Conservation (phyloP, 1,140 invertebrate species). For the Drosophila sproati region DNA sequence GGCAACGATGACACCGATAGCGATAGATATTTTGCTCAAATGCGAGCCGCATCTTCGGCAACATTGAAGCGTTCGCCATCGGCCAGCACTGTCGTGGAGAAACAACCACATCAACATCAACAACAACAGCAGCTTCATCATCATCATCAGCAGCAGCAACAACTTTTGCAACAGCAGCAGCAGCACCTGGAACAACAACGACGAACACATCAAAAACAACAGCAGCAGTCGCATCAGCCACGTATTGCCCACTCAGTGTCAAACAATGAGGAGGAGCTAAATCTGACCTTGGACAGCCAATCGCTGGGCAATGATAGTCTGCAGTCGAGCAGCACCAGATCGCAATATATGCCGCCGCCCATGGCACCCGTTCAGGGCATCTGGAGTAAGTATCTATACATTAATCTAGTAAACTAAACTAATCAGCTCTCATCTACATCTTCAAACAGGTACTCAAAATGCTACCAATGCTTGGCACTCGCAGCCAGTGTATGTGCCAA, state of each 20-base stretch:
- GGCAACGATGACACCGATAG: conserved; percentile 76
- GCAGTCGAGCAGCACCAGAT: conserved; percentile 76
- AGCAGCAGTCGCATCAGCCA: conserved; percentile 3
- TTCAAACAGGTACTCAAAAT: conserved; percentile 48
- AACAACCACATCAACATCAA: conserved; percentile 44
- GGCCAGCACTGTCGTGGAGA: conserved; percentile 63
- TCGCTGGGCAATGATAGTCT: conserved; percentile 79
- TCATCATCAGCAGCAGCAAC: conserved; percentile 11
- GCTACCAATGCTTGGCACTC: conserved; percentile 47
- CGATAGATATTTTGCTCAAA: conserved; percentile 62
- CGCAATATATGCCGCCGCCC: conserved; percentile 80
- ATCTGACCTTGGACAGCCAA: conserved; percentile 63
- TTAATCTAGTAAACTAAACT: not conserved
- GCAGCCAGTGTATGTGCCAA: conserved; percentile 53
- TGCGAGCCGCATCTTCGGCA: conserved; percentile 58
- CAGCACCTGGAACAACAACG: conserved; percentile 33
- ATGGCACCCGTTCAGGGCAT: conserved; percentile 72
- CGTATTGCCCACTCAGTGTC: conserved; percentile 37
- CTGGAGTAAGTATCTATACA: conserved; percentile 60
- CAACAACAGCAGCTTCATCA: conserved; percentile 21
- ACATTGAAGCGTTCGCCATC: conserved; percentile 62
- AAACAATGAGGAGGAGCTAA: conserved; percentile 65
- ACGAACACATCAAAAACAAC: conserved; percentile 2
- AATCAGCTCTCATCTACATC: not conserved
- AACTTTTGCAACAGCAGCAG: conserved; percentile 24